These are phyloP conservation scores for Plectropomus leopardus DNA, from an alignment of 2,113 vertebrate species.

Conservation along the genomic window DNA sequence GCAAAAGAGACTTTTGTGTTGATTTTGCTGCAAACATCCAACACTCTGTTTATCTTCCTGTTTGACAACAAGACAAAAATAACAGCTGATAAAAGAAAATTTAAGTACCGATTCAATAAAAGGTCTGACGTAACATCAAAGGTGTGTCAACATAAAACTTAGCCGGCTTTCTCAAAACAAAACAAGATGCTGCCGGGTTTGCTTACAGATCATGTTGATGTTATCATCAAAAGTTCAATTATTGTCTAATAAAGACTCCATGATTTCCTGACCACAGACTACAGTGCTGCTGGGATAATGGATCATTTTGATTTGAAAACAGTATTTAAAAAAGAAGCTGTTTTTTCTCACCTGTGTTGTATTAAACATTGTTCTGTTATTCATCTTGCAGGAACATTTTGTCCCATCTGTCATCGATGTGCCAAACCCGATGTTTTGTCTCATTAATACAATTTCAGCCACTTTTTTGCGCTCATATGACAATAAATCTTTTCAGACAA, in stretches of 20 bases:
- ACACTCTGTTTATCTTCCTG: background rate
- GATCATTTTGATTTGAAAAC: background rate
- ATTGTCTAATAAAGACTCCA: background rate
- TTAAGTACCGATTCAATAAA: background rate
- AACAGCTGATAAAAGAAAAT: background rate
- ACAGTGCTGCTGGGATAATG: background rate
- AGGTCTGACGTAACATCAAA: background rate
- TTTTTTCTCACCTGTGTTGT: background rate
- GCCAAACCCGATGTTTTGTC: constrained; percentile 2
- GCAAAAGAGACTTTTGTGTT: background rate
- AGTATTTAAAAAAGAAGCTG: background rate
- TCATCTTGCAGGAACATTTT: constrained; percentile 2
- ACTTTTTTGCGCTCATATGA: background rate
- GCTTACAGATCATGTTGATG: background rate
- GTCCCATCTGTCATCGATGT: background rate
- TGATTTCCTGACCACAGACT: background rate
- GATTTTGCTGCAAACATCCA: background rate
- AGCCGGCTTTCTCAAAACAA: background rate
- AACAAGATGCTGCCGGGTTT: background rate
- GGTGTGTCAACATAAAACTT: background rate
- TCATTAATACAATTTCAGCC: background rate
- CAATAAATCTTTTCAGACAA: constrained; percentile 4
- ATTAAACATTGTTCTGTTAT: background rate
- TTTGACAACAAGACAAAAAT: background rate
- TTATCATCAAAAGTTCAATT: background rate